phyloP scores from a whole-genome alignment of 2,113 vertebrate genomes.

The Acrocephalus kingi region DNA sequence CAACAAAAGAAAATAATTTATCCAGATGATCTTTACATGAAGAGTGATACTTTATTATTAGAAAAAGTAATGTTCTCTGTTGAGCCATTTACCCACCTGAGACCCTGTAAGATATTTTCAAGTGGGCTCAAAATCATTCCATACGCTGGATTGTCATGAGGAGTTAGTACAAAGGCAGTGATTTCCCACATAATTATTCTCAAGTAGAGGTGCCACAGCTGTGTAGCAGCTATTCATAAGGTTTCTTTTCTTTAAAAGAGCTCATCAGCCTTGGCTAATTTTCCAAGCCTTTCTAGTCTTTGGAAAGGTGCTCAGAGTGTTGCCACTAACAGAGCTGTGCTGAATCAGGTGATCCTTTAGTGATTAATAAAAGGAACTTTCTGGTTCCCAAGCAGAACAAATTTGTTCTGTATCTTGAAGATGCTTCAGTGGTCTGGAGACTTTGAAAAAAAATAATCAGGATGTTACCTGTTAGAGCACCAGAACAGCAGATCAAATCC shows the following conservation, averaged over 20 bases:
- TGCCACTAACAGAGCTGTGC: not conserved
- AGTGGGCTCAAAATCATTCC: not conserved
- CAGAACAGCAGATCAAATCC: not conserved
- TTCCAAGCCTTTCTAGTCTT: not conserved
- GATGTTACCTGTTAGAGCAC: not conserved
- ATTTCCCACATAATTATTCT: not conserved
- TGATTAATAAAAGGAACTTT: not conserved
- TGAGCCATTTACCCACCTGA: not conserved
- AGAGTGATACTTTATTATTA: not conserved
- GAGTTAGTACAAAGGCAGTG: not conserved
- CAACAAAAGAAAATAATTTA: not conserved
- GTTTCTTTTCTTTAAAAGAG: not conserved
- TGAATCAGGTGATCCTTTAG: not conserved
- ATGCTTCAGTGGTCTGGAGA: not conserved
- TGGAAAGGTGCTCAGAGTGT: not conserved
- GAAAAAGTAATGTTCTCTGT: not conserved
- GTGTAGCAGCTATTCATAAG: not conserved
- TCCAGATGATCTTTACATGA: not conserved
- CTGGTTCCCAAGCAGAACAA: slow-evolving; percentile 16
- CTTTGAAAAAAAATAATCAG: not conserved
- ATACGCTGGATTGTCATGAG: not conserved
- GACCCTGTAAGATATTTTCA: not conserved
- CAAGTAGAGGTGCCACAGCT: not conserved
- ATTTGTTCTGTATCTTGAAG: not conserved
- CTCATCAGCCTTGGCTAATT: not conserved